Base-by-base conservation (phyloP, 2,888 invertebrate genomes). In the Allacma fusca region DNA sequence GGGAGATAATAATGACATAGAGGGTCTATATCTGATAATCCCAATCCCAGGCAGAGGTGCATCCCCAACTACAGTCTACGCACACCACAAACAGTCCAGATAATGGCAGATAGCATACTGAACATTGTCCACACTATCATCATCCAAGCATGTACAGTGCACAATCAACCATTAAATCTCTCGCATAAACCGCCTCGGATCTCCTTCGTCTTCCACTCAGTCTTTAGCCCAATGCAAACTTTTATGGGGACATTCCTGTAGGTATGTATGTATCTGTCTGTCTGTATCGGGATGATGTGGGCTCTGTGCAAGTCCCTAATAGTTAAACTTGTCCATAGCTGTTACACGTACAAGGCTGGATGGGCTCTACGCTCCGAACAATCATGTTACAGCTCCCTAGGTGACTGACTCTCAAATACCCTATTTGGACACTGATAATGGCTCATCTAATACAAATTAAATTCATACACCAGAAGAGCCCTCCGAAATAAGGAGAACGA, bases 401-500 rank as follows among this genome's bases (percentile, higher is more conserved):
- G 73, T 74, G 73, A 74, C 73, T 74, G 73, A 74, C 73, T 74
- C 64, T 29, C 19, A 21, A 40, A 40, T 34, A 65, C 73, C 73
- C 64, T 64, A 74, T 74, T 74, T 64, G 73, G 73, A 64, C 64
- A 74, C 40, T 65, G 64, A 64, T 74, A 74, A 74, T 74, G 73
- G 73, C 65, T 74, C 73, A 74, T 74, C 73, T 74, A 74, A 74
- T 74, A 74, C 73, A 74, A 74, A 74, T 74, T 74, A 74, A 74
- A 74, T 74, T 74, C 73, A 74, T 74, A 59, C 64, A 26, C 62
- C 21, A 21, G 19, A 62, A 26, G 23, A 28, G 50, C 23, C 59
- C 9, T 19, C 44, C 65, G 24, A 9, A 19, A 29, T 5, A 65
- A n/a, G 12, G 19, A 65, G 65, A 28, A 65, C 5, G 34, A 29